Base-by-base conservation (phyloP, 2,113 vertebrate species). In the Tor tambroides region DNA sequence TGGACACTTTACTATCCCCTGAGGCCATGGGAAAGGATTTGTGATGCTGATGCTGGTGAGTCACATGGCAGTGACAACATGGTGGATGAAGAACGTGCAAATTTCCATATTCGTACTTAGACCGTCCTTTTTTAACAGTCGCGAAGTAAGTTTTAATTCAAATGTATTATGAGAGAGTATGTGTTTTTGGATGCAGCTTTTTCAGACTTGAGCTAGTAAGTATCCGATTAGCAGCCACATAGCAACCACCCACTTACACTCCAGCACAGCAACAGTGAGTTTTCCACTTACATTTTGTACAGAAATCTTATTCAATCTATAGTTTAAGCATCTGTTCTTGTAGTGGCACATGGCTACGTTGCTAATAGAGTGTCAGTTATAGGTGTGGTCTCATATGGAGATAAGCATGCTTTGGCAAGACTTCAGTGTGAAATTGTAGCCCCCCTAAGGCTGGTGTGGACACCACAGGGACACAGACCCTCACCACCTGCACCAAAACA, bases 401-500 rank as follows among this genome's bases (percentile, higher is more conserved):
- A 87, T 38, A 23, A 85, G 77, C 71, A 51, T n/a, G 21, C 87
- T 79, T 30, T 79, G 12, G 41, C 72, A 80, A 23, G 79, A 43
- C 78, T 75, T 54, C 80, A 86, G 72, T 79, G 38, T 84, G 86
- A 85, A 87, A 87, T 74, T 51, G 86, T 80, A 74, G 74, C 65
- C 87, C 86, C 14, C 41, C 88, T 54, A 83, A 75, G 83, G 74
- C 43, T 75, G 75, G 63, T 87, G 80, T 86, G 88, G 88, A 87
- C 85, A 86, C 89, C 89, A 83, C 87, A 88, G 80, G 63, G 77
- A 90, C 71, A 87, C 85, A 78, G 28, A 75, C 83, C 71, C 78
- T 83, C 67, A 87, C 81, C 85, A 87, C 85, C 85, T 88, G 88
- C 63, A 88, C 86, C 69, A 76, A 86, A 89, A 56, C 87, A 88